Base-by-base conservation (phyloP, 1,140 invertebrate species). In the Pteromalus puparum region DNA sequence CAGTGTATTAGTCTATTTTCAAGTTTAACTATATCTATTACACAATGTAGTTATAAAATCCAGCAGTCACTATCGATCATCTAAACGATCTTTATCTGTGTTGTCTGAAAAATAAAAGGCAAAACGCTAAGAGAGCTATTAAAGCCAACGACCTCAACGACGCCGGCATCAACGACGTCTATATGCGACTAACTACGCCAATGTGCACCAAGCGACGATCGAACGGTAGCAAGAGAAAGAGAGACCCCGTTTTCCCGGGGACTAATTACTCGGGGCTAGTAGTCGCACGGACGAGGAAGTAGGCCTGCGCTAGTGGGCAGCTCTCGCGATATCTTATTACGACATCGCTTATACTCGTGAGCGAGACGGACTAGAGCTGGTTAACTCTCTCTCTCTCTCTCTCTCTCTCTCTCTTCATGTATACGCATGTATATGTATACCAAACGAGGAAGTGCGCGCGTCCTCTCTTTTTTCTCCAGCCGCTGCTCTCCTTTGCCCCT, bases 231-330 rank as follows among this genome's bases (percentile, higher is more conserved):
- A 0, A 84, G 83, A 88, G 86, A 85, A 73, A 82, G 83, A 81
- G 70, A 84, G 86, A 87, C 85, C 86, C 84, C 87, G 87, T 87
- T 86, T 80, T 80, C 68, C 42, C 84, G 73, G 77, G 82, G 87
- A 86, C 84, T 88, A 89, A 89, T 88, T 89, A 87, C 78, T 85
- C 85, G 84, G 84, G 87, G 86, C 87, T 85, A 86, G 84, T 85
- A 82, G 87, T 88, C 86, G 84, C 85, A 86, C 84, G 83, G 85
- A 87, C 82, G 85, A 87, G 88, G 87, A 88, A 88, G 88, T 88
- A 87, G 88, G 85, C 83, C 85, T 86, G 81, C 42, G 77, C 9
- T 24, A 82, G 82, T 82, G 74, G 65, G 79, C 65, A 5, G 72
- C 81, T 4, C 48, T 18, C 1, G 82, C 84, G 18, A 77, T 87